These are phyloP conservation scores for Hemistola chrysoprasaria DNA, from an alignment of 2,888 invertebrate genomes.

Conservation along the genomic window DNA sequence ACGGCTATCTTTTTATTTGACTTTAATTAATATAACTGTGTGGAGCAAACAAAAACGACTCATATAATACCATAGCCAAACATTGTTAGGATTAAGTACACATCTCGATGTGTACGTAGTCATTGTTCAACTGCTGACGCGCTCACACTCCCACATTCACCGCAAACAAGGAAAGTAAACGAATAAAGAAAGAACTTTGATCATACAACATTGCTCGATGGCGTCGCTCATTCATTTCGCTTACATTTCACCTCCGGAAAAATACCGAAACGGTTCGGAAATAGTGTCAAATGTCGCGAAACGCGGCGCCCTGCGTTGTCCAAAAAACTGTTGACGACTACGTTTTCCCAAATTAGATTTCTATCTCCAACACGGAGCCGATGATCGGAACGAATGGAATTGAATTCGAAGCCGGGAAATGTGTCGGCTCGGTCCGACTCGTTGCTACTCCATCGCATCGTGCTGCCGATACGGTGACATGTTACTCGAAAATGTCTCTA, in stretches of 20 bases:
- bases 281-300: slow-evolving; percentile 20
- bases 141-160: slow-evolving; percentile 10
- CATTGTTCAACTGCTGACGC: slow-evolving; percentile 6
- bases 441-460: slow-evolving; percentile 14
- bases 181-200: slow-evolving; percentile 10
- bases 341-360: slow-evolving; percentile 55
- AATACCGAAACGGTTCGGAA: slow-evolving; percentile 11
- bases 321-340: slow-evolving; percentile 51
- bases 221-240: slow-evolving; percentile 13
- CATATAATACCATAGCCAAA: too few relatives aligned
- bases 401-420: slow-evolving; percentile 49
- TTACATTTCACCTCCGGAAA: slow-evolving; percentile 14
- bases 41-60: too few relatives aligned
- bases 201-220: slow-evolving; percentile 15
- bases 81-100: too few relatives aligned
- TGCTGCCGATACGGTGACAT: slow-evolving; percentile 24
- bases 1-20: too few relatives aligned
- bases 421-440: slow-evolving; percentile 24
- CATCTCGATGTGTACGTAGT: too few relatives aligned
- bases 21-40: too few relatives aligned
- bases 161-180: slow-evolving; percentile 16
- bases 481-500: slow-evolving; percentile 10
- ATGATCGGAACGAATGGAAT: slow-evolving; percentile 58
- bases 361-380: slow-evolving; percentile 52
- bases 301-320: slow-evolving; percentile 43